Percentiles rank a stretch among this genome's conserved stretches.
Conservation (phyloP, 2,113 vertebrate genomes). For the Callopanchax toddi region DNA sequence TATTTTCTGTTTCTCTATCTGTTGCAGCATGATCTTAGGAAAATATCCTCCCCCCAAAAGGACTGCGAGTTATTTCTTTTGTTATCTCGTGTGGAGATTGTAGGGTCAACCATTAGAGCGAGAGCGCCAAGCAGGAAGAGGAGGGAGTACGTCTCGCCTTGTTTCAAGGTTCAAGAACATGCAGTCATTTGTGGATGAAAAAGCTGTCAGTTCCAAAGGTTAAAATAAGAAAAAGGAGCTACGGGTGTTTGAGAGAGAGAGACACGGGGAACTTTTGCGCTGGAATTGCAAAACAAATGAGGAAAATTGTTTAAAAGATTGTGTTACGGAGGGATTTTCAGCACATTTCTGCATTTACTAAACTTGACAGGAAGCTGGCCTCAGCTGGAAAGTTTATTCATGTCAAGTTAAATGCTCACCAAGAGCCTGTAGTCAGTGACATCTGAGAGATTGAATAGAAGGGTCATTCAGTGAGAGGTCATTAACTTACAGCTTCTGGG, state of each 20-base stretch:
- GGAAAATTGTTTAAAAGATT: neutral
- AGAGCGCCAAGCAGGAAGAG: slow-evolving; percentile 28
- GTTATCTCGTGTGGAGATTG: slow-evolving; percentile 34
- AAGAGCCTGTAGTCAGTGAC: too few species aligned
- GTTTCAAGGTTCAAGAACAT: slow-evolving; percentile 42
- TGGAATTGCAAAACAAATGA: neutral
- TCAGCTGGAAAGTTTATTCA: slow-evolving; percentile 6
- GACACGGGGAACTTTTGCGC: neutral
- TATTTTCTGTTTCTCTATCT: slow-evolving; percentile 23
- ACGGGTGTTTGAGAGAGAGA: neutral
- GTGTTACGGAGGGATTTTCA: slow-evolving; percentile 1
- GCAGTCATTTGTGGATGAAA: slow-evolving; percentile 39
- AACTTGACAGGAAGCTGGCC: slow-evolving; percentile 15
- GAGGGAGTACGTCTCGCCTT: slow-evolving; percentile 20
- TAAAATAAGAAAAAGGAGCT: slow-evolving; percentile 39
- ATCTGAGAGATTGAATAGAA: too few species aligned
- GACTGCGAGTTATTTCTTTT: slow-evolving; percentile 50
- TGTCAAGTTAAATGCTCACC: too few species aligned
- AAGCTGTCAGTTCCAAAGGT: slow-evolving; percentile 31
- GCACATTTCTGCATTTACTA: slow-evolving; percentile 1
- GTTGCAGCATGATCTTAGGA: slow-evolving; percentile 8
- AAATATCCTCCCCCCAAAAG: neutral
- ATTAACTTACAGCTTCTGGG: too few species aligned
- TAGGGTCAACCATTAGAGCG: slow-evolving; percentile 34
- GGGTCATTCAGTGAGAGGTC: too few species aligned